Evolutionary conservation across 2,888 invertebrate genomes (phyloP).

Genomic region (Teinopalpus imperialis): DNA sequence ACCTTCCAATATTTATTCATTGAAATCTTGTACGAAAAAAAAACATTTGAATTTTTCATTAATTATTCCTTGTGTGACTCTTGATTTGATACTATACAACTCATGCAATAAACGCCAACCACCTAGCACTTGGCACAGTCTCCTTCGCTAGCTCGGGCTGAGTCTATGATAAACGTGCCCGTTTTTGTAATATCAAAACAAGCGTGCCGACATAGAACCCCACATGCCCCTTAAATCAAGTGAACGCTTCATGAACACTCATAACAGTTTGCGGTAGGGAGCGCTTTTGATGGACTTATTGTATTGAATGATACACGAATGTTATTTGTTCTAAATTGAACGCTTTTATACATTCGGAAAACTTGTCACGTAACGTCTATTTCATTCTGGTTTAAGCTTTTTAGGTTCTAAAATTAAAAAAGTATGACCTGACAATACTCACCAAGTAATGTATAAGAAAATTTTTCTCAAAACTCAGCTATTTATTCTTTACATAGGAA

Average conservation of each 20-base stretch:
- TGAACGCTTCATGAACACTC: constrained; percentile 22
- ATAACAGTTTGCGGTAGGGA: constrained; percentile 20
- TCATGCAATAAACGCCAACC: constrained; percentile 2
- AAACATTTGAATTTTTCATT: too few relatives aligned
- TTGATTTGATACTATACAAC: too few relatives aligned
- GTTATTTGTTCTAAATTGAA: not conserved
- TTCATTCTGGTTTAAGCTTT: too few relatives aligned
- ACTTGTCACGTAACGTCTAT: not conserved
- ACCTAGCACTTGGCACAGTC: not conserved
- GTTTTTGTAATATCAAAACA: constrained; percentile 20
- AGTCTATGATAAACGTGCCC: constrained; percentile 11
- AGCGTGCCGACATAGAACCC: not conserved
- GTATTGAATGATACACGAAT: constrained; percentile 13
- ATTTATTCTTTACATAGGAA: too few relatives aligned
- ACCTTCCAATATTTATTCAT: too few relatives aligned
- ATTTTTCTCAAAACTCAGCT: too few relatives aligned
- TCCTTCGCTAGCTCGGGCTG: constrained; percentile 1
- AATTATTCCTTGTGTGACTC: too few relatives aligned
- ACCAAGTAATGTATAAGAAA: too few relatives aligned
- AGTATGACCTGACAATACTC: too few relatives aligned
- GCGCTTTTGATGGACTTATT: constrained; percentile 20
- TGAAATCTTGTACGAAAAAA: too few relatives aligned
- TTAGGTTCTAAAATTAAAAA: too few relatives aligned
- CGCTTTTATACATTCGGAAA: constrained; percentile 5
- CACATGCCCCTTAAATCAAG: constrained; percentile 22